These are phyloP conservation scores for Anoplophora glabripennis DNA, from an alignment of 1,140 invertebrate genomes.

Conservation along the genomic window DNA sequence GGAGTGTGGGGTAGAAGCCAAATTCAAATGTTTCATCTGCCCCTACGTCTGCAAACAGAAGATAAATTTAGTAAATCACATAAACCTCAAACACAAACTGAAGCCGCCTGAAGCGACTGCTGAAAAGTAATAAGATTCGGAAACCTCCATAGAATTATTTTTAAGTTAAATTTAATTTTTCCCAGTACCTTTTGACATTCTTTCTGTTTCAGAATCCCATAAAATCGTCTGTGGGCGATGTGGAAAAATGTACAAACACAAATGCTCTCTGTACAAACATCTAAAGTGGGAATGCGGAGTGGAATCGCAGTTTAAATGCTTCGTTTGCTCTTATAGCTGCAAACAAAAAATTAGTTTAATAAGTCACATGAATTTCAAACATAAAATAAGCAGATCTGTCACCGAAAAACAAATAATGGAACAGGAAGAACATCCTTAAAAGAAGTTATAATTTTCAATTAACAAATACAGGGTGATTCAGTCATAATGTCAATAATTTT, in stretches of 20 bases:
- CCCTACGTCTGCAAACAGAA: constrained; percentile 49
- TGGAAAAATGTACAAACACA: constrained; percentile 56
- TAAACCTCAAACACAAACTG: constrained; percentile 18
- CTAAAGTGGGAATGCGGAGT: constrained; percentile 58
- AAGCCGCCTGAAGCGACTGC: too few species aligned
- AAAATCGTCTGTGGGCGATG: constrained; percentile 54
- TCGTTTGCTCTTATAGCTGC: constrained; percentile 53
- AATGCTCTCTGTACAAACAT: constrained; percentile 52
- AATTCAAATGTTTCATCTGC: constrained; percentile 58
- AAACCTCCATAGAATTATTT: too few species aligned
- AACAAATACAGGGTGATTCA: too few species aligned
- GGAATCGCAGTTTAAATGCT: constrained; percentile 56
- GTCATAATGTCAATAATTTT: too few species aligned
- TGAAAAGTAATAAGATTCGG: too few species aligned
- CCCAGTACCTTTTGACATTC: too few species aligned
- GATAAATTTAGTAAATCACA: constrained; percentile 48
- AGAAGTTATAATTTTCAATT: too few species aligned
- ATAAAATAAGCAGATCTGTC: neutral
- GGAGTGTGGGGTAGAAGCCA: constrained; percentile 59
- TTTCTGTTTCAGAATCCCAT: neutral
- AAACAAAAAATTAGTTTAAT: constrained; percentile 47
- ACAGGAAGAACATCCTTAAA: too few species aligned
- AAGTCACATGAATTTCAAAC: constrained; percentile 41
- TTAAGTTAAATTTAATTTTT: too few species aligned
- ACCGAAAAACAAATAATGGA: too few species aligned